Evolutionary conservation across 1,140 invertebrate species (phyloP), one percentile per base, ranked within the genome.

Genomic region (Apis cerana): DNA sequence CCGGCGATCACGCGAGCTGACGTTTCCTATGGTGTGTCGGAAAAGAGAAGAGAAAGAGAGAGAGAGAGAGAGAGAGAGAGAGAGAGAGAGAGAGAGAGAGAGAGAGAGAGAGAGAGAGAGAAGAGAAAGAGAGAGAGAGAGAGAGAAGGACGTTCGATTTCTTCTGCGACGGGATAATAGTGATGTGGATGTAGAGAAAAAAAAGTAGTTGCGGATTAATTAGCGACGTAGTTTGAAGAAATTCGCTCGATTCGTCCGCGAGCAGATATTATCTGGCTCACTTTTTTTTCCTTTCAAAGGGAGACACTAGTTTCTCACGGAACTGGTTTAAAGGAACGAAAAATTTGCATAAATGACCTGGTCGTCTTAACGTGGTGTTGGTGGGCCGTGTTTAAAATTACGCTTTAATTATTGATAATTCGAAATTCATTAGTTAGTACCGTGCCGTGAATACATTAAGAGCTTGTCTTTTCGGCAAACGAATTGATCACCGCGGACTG

Each of bases 341-440:
- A 52, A 58, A 85, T 85, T 85, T 83, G 75, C 75, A 83, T 69
- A 78, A 85, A 76, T 11, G 43, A 52, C n/a, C 15, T 43, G 33
- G 27, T 19, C 23, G 52, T 27, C n/a, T 3, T 7, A 58, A 23
- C n/a, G 11, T 81, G 2, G 2, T 23, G 48, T 68, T 50, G 50
- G 50, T 11, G 19, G 17, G 33, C 50, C 19, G 72, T 48, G n/a
- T 61, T 65, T 23, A 27, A 59, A 74, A 83, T 82, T 67, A 21
- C 48, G 48, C 69, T 79, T 83, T 83, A 74, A 85, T 85, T 83
- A 77, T 78, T 56, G 69, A 69, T 82, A 81, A 82, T 82, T 84
- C 33, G 43, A 21, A 43, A 54, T 8, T 59, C 33, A 50, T 76
- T 76, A 15, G 27, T 5, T 43, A 33, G 12, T 2, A 17, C 11